Base-by-base conservation (phyloP, 2,797 vertebrate genomes). In the Coregonus ussuriensis region DNA sequence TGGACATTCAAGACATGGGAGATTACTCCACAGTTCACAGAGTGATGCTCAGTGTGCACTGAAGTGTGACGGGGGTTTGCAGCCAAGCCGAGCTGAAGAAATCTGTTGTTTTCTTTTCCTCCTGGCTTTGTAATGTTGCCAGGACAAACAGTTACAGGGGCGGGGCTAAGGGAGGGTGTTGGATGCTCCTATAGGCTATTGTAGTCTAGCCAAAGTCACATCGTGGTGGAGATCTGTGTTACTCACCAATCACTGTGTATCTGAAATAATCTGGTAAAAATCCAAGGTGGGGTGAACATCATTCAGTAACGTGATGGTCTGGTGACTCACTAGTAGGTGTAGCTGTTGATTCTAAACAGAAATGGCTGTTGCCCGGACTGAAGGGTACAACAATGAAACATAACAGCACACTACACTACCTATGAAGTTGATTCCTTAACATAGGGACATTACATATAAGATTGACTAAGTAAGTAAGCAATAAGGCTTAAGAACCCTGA, bases 21-120 rank as follows among this genome's bases (percentile, higher is more conserved):
- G 65, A 6, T 35, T 31, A 31, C 65, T 66, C 25, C 63, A 31
- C 9, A 16, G 21, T 66, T 66, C 63, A 31, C 9, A 56, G 33
- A 1, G 51, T 18, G 53, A 18, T 0, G 52, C n/a, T 53, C 11
- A 2, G 4, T 4, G 41, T 41, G 47, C 71, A n/a, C 4, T 54
- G 71, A 4, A n/a, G 18, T 35, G 41, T 52, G 35, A 6, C 70
- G 18, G 14, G 21, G 25, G 1, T 52, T 15, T 25, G 4, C 41
- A 54, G 52, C 51, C 71, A 14, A 72, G 51, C 14, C 71, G 52
- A 54, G 52, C 71, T 29, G 51, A 53, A 53, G 14, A 72, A 31
- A 33, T 72, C n/a, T 11, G 52, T 72, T 11, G 25, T 54, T 56
- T 33, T 72, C 33, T 25, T 4, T 41, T 74, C 35, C 25, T 14